Conservation (phyloP, 2,797 vertebrate species). For the Micrastur ruficollis region DNA sequence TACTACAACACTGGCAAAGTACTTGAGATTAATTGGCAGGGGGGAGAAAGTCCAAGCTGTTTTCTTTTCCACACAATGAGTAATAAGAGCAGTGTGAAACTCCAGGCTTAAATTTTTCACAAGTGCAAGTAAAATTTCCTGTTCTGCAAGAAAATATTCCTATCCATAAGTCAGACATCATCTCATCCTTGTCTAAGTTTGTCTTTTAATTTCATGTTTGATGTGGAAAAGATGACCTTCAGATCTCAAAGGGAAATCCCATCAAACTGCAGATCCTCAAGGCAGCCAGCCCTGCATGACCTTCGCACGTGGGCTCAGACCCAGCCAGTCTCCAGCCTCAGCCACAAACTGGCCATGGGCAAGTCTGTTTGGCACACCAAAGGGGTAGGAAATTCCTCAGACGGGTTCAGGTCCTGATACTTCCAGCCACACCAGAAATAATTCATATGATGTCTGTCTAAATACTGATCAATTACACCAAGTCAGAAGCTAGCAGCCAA, state of each 20-base stretch:
- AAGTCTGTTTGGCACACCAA: not conserved
- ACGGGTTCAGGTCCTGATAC: not conserved
- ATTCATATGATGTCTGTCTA: not conserved
- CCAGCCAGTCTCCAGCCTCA: not conserved
- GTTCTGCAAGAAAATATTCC: not conserved
- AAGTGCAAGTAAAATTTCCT: not conserved
- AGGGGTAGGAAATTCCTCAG: not conserved
- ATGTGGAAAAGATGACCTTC: not conserved
- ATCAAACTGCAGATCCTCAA: rapidly evolving
- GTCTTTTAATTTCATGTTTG: not conserved
- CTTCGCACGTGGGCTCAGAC: rapidly evolving
- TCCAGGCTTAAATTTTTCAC: not conserved
- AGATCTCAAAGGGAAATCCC: not conserved
- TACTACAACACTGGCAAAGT: not conserved
- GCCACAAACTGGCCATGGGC: not conserved
- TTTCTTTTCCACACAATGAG: not conserved
- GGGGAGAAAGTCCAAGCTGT: not conserved
- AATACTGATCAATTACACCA: not conserved
- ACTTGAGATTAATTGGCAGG: not conserved
- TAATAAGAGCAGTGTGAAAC: not conserved
- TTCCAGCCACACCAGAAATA: not conserved
- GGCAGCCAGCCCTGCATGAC: rapidly evolving
- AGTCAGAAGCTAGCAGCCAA: not conserved
- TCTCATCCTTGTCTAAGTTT: not conserved
- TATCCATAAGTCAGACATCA: not conserved